These are phyloP conservation scores for Hydractinia symbiolongicarpus DNA, from an alignment of 30 jellyfish, hydroid and myxozoan species.

Conservation along the genomic window DNA sequence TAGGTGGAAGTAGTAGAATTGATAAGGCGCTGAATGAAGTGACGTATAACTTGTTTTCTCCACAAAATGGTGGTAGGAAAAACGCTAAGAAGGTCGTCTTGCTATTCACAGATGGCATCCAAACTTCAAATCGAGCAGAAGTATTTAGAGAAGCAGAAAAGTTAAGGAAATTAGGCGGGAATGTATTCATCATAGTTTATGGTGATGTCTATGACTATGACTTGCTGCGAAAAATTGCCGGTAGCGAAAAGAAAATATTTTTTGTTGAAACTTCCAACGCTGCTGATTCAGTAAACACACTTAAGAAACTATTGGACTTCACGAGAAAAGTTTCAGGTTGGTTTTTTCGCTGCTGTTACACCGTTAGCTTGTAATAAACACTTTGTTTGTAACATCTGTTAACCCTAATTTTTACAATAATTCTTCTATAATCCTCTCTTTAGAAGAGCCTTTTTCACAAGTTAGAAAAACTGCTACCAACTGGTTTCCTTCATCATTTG, in stretches of 20 bases:
- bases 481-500: conserved; percentile 21
- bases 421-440: not conserved
- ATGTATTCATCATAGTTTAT: conserved; percentile 35
- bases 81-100: conserved; percentile 50
- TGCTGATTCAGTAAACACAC: not conserved
- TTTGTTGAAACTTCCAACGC: conserved; percentile 9
- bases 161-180: conserved; percentile 29
- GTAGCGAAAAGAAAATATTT: conserved; percentile 38
- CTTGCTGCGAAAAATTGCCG: conserved; percentile 44
- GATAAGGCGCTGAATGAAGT: conserved; percentile 49
- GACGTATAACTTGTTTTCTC: conserved; percentile 30
- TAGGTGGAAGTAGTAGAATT: conserved; percentile 53
- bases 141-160: not conserved
- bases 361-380: not conserved
- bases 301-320: not conserved
- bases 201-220: conserved; percentile 43
- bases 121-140: conserved; percentile 15
- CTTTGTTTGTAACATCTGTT: not conserved
- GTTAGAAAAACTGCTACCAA: conserved; percentile 1
- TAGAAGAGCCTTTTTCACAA: not conserved
- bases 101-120: conserved; percentile 57
- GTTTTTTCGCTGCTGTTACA: not conserved
- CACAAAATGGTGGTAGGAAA: conserved; percentile 37
- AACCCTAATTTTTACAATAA: not conserved
- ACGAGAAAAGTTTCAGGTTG: not conserved